Percentiles rank a stretch among this genome's conserved stretches.
Evolutionary conservation across 2,888 invertebrate species (phyloP).

Genomic region (Tineola bisselliella): DNA sequence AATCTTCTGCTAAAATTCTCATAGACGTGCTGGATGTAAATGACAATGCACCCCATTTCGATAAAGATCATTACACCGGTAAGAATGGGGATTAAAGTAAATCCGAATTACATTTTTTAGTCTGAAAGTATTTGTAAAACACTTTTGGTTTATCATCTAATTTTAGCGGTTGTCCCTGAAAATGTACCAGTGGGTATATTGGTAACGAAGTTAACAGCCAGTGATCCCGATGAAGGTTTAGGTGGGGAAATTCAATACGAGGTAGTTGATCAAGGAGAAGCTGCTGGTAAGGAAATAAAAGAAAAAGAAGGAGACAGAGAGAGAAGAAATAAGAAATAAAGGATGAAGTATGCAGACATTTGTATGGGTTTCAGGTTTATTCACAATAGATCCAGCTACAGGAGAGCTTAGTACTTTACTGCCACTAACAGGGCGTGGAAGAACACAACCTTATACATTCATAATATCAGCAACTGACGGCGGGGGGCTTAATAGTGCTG

Average conservation of each 20-base stretch:
- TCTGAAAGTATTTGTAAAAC: neutral
- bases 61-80: slow-evolving; percentile 69
- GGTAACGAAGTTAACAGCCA: slow-evolving; percentile 75
- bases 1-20: slow-evolving; percentile 70
- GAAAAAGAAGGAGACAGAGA: neutral
- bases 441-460: slow-evolving; percentile 77
- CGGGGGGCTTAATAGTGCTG: slow-evolving; percentile 72
- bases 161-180: slow-evolving; percentile 77
- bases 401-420: slow-evolving; percentile 75
- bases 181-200: slow-evolving; percentile 74
- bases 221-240: slow-evolving; percentile 79
- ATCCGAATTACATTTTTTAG: neutral
- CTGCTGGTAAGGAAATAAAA: slow-evolving; percentile 59
- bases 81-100: slow-evolving; percentile 9
- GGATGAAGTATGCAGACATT: neutral
- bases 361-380: slow-evolving; percentile 60
- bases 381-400: slow-evolving; percentile 71
- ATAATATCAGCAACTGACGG: slow-evolving; percentile 76
- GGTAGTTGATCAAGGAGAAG: slow-evolving; percentile 77
- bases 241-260: slow-evolving; percentile 78
- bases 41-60: slow-evolving; percentile 78
- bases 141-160: slow-evolving; percentile 14
- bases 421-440: slow-evolving; percentile 77
- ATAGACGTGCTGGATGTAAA: slow-evolving; percentile 81
- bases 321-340: neutral